Evolutionary conservation across 2,888 invertebrate genomes (phyloP).

Genomic region (Rosalia funebris): DNA sequence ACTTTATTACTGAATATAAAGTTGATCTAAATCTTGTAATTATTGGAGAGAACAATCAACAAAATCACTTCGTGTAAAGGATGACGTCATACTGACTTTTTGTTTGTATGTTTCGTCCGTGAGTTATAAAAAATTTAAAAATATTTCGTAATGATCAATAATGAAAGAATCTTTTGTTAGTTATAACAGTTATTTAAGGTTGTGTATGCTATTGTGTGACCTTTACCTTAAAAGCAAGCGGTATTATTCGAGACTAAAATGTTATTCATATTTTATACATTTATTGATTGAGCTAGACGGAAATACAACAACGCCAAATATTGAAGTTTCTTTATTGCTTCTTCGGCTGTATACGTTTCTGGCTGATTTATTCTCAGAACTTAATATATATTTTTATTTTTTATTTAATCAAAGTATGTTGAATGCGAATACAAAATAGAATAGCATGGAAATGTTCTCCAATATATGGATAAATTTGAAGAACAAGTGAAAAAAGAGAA

Average conservation of each 20-base stretch:
- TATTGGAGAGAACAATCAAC: too few relatives aligned
- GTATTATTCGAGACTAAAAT: neutral
- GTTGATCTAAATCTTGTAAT: too few relatives aligned
- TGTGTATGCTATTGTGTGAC: too few relatives aligned
- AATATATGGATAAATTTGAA: too few relatives aligned
- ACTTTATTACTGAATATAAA: too few relatives aligned
- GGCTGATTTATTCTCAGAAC: neutral
- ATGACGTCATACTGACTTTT: neutral
- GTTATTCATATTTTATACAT: neutral
- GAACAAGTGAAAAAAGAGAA: too few relatives aligned
- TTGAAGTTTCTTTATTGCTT: conserved; percentile 2
- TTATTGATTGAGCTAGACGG: neutral
- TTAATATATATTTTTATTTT: conserved; percentile 3
- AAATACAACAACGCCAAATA: neutral
- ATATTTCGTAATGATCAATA: neutral
- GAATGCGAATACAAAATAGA: neutral
- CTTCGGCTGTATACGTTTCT: conserved; percentile 4
- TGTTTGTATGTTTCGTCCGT: neutral
- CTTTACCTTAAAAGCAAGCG: neutral
- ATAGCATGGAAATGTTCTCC: too few relatives aligned
- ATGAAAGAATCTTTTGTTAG: too few relatives aligned
- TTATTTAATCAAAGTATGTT: neutral
- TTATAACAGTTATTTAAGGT: too few relatives aligned
- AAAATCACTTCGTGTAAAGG: too few relatives aligned
- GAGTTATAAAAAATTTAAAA: neutral